A percentile compares a stretch with the other conserved stretches of the same genome.
These are phyloP conservation scores for Diadumene lineata DNA, from an alignment of 92 coral and sea anemone genomes.

Conservation along the genomic window DNA sequence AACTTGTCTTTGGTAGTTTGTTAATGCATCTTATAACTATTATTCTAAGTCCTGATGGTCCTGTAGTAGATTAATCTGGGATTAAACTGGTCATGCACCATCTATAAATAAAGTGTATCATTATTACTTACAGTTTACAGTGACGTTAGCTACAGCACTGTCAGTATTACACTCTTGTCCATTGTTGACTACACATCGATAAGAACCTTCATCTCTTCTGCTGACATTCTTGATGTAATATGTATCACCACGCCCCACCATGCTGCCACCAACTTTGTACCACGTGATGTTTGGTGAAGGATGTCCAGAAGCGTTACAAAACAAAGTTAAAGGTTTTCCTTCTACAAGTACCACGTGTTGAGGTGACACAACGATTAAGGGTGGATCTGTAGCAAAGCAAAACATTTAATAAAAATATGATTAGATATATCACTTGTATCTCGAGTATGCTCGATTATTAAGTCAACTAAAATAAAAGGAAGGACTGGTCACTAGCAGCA, in stretches of 20 bases:
- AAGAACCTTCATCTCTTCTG: background rate
- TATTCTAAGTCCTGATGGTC: no score
- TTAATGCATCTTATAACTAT: no score
- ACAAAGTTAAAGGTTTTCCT: background rate
- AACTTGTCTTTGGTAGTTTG: no score
- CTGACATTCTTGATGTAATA: background rate
- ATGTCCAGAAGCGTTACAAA: slow-evolving; percentile 9
- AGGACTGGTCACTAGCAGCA: no score
- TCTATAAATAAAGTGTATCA: no score
- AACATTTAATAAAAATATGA: background rate
- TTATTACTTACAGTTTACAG: background rate
- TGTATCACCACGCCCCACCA: background rate
- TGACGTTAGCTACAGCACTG: background rate
- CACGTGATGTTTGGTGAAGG: slow-evolving; percentile 30
- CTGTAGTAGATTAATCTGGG: no score
- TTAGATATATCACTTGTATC: background rate
- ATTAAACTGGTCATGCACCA: no score
- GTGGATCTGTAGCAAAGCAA: background rate
- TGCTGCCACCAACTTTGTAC: background rate
- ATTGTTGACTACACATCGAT: slow-evolving; percentile 35
- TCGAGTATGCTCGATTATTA: background rate
- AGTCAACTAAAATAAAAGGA: no score
- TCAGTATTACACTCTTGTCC: slow-evolving; percentile 27
- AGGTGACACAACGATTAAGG: slow-evolving; percentile 1
- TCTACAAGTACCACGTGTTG: background rate